A percentile compares a stretch with the other conserved stretches of the same genome.
phyloP scores from a whole-genome alignment of 2,888 invertebrate genomes.

The Morpho deidamia region DNA sequence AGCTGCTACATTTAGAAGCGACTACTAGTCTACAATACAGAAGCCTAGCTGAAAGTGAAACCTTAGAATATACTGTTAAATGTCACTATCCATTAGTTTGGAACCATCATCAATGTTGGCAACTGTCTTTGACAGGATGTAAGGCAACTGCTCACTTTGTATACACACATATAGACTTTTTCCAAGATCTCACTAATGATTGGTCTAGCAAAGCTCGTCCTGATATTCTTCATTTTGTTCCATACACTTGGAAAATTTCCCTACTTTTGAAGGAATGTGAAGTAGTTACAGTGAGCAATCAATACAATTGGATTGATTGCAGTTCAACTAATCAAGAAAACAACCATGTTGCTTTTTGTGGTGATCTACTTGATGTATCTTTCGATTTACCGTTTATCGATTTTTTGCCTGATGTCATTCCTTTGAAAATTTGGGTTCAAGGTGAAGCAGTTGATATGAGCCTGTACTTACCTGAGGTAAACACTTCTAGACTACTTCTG shows the following conservation, averaged over 20 bases:
- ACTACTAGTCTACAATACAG: constrained; percentile 97
- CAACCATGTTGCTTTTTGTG: constrained; percentile 95
- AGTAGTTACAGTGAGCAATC: constrained; percentile 94
- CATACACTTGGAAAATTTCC: constrained; percentile 97
- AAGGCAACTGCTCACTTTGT: constrained; percentile 96
- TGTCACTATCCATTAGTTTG: constrained; percentile 95
- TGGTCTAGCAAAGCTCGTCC: constrained; percentile 97
- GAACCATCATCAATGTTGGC: constrained; percentile 99
- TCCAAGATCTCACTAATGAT: constrained; percentile 96
- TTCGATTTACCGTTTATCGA: constrained; percentile 97
- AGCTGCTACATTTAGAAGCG: constrained; percentile 94
- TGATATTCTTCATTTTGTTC: constrained; percentile 96
- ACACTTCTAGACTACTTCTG: constrained; percentile 90
- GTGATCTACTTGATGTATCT: constrained; percentile 94
- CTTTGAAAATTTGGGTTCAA: constrained; percentile 95
- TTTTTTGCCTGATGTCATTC: constrained; percentile 93
- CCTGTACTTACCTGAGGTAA: constrained; percentile 93
- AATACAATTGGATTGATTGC: constrained; percentile 99
- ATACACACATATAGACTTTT: constrained; percentile 97
- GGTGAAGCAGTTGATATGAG: constrained; percentile 95
- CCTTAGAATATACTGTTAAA: constrained; percentile 92
- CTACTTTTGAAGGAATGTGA: constrained; percentile 96
- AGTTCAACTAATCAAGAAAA: constrained; percentile 97
- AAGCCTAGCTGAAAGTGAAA: constrained; percentile 95
- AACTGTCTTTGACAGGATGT: constrained; percentile 92